Evolutionary conservation across 2,888 invertebrate species (phyloP).

Genomic region (Zygothrica quintamaculata): DNA sequence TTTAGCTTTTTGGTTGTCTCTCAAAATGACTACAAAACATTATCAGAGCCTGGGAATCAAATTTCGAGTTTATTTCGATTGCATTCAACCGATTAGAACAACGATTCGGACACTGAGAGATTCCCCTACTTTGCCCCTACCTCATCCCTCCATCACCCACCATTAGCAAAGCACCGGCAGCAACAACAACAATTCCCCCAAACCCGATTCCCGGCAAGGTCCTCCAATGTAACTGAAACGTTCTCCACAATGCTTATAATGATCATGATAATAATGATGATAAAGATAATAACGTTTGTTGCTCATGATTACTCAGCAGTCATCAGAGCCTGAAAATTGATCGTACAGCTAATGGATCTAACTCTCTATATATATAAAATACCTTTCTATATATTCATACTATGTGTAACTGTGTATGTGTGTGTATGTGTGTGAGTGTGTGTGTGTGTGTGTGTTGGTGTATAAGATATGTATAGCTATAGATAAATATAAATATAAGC

Average conservation of each 20-base stretch:
- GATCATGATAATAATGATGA: background rate
- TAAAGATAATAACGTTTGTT: too few relatives aligned
- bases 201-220: background rate
- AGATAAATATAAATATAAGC: too few relatives aligned
- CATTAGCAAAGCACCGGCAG: too few relatives aligned
- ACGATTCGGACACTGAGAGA: slow-evolving; percentile 20
- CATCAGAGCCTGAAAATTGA: slow-evolving; percentile 28
- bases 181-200: too few relatives aligned
- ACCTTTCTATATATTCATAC: slow-evolving; percentile 37
- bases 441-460: too few relatives aligned
- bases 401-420: background rate
- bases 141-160: background rate
- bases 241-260: background rate
- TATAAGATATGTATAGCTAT: too few relatives aligned
- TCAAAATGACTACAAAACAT: slow-evolving; percentile 70
- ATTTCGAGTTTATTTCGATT: slow-evolving; percentile 68
- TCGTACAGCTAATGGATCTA: slow-evolving; percentile 6
- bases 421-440: background rate
- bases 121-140: background rate
- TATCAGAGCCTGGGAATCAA: slow-evolving; percentile 68
- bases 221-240: slow-evolving; percentile 19
- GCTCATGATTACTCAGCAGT: slow-evolving; percentile 40
- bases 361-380: slow-evolving; percentile 23
- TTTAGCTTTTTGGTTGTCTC: slow-evolving; percentile 52
- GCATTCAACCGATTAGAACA: slow-evolving; percentile 49